Percentiles rank a stretch among this genome's conserved stretches.
Evolutionary conservation across 2,888 invertebrate species (phyloP).

Genomic region (Sceliomorpha sp.): DNA sequence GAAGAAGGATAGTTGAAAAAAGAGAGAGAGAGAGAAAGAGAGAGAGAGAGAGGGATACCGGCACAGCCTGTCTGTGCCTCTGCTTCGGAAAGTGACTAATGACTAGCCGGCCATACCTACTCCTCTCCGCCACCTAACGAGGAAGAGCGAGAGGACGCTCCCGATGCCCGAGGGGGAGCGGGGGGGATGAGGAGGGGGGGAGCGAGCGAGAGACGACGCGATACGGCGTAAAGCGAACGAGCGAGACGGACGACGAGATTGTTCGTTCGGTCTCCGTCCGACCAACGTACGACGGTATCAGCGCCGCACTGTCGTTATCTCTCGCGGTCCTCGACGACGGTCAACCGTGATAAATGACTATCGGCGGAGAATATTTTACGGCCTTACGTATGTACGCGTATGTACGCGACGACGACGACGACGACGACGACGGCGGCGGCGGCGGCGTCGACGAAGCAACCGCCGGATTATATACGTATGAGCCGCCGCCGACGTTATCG

Average conservation of each 20-base stretch:
- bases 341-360: slow-evolving; percentile 77
- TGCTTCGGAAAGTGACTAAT: slow-evolving; percentile 81
- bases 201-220: no score
- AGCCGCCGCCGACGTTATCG: slow-evolving; percentile 67
- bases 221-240: slow-evolving; percentile 8
- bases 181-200: no score
- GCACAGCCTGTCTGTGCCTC: slow-evolving; percentile 78
- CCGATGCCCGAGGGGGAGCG: no score
- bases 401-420: slow-evolving; percentile 54
- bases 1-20: slow-evolving; percentile 26
- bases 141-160: slow-evolving; percentile 62
- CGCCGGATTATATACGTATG: slow-evolving; percentile 48
- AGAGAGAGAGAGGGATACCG: slow-evolving; percentile 66
- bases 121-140: slow-evolving; percentile 74
- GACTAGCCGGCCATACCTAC: slow-evolving; percentile 75
- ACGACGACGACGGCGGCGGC: no score
- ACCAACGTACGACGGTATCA: slow-evolving; percentile 54
- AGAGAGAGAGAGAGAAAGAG: slow-evolving; percentile 53
- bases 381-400: slow-evolving; percentile 28
- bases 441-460: no score
- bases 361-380: slow-evolving; percentile 61
- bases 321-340: slow-evolving; percentile 60
- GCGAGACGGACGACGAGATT: slow-evolving; percentile 11
- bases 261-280: slow-evolving; percentile 62
- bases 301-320: slow-evolving; percentile 54